Conservation (phyloP, 2,888 invertebrate genomes). For the Cantharis lateralis region DNA sequence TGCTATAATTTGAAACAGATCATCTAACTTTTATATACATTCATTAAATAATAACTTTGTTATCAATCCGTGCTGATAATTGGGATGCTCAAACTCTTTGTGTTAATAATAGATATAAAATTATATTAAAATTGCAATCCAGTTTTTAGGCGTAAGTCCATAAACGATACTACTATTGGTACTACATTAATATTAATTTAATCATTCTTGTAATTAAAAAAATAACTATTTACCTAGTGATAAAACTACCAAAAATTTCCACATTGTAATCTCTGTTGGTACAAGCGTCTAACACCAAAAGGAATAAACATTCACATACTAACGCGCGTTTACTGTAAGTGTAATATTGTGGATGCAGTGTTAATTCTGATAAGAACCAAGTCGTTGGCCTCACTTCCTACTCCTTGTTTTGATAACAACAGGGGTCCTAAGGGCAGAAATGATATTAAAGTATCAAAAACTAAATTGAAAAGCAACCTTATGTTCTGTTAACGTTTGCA, state of each 20-base stretch:
- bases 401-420: constrained; percentile 23
- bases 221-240: constrained; percentile 11
- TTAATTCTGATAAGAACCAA: constrained; percentile 17
- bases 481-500: not conserved
- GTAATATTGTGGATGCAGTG: constrained; percentile 17
- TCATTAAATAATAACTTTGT: not conserved
- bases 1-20: too few relatives aligned
- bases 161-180: not conserved
- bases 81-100: not conserved
- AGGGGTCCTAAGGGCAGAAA: constrained; percentile 21
- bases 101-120: not conserved
- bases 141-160: not conserved
- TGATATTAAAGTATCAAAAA: constrained; percentile 26
- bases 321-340: constrained; percentile 15
- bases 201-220: not conserved
- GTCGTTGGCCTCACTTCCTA: constrained; percentile 33
- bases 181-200: not conserved
- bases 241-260: constrained; percentile 8
- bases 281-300: not conserved
- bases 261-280: not conserved
- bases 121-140: not conserved
- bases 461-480: constrained; percentile 10
- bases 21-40: not conserved
- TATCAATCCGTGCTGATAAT: not conserved
- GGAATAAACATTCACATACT: constrained; percentile 2